Evolutionary conservation across 92 coral and sea anemone species (phyloP), one percentile per base, ranked within the genome.

Genomic region (Actinernus sp.): DNA sequence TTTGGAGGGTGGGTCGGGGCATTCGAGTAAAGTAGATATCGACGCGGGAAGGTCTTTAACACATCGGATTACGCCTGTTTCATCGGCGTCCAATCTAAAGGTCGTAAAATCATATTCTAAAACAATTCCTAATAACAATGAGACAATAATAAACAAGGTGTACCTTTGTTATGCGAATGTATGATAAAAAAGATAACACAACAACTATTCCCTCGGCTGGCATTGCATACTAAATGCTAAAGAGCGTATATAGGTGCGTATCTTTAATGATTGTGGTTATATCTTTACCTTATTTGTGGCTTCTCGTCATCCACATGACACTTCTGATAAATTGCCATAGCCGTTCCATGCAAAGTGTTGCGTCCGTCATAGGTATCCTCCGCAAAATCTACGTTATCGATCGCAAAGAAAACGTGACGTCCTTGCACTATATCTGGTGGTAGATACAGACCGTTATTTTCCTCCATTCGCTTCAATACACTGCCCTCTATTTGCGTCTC

Each of bases 401-500:
- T 24, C 8, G 76, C 77, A 38, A 77, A 65, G 76, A 76, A 76
- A 5, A 76, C 45, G 18, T 44, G 84, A 0, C 84, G 30, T n/a
- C 76, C 84, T 27, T 16, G 6, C 16, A 61, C 64, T 6, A 73
- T 52, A 49, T 61, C 81, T 14, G 71, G 81, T n/a, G 81, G 81
- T 1, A 73, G 25, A 26, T 73, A 73, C 36, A 73, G 21, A 1
- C 81, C 64, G 3, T 36, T 63, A 57, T 80, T 74, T 46, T 57
- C 65, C 23, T 61, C 71, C 71, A 73, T 74, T 52, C 84, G 67
- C n/a, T 80, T 28, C 5, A 86, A 37, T 14, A 86, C 84, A 68
- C 38, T 61, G 28, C 59, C n/a, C 52, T 87, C 93, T 12, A 87
- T 80, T 32, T 80, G 87, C 22, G 88, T 12, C 71, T 87, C 93